These are phyloP conservation scores for Narcine bancroftii DNA, from an alignment of 2,113 vertebrate genomes.

Conservation along the genomic window DNA sequence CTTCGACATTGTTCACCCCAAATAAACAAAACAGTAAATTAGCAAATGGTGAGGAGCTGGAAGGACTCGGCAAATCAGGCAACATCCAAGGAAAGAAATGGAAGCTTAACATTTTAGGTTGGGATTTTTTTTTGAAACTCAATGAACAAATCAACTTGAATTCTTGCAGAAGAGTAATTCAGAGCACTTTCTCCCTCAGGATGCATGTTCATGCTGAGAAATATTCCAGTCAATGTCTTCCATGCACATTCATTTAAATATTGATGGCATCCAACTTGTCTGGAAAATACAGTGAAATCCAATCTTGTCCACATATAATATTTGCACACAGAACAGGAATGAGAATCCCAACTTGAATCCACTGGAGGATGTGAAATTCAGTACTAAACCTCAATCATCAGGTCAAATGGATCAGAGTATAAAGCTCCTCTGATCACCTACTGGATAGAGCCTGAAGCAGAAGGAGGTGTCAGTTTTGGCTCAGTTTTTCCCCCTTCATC, in stretches of 20 bases:
- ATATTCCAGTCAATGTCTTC: neutral
- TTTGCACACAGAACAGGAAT: neutral
- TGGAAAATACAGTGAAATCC: neutral
- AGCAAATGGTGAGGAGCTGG: too few relatives aligned
- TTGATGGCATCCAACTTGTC: neutral
- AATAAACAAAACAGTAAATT: too few relatives aligned
- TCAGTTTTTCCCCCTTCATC: too few relatives aligned
- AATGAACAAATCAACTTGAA: neutral
- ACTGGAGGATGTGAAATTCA: neutral
- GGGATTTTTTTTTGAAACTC: too few relatives aligned
- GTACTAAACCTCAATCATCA: neutral
- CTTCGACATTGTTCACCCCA: neutral
- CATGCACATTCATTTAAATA: neutral
- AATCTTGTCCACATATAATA: neutral
- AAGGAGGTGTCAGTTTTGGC: too few relatives aligned
- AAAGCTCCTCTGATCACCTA: neutral
- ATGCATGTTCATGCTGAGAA: neutral
- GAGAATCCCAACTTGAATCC: neutral
- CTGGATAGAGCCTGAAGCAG: neutral
- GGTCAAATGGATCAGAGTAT: neutral
- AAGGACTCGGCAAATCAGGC: too few relatives aligned
- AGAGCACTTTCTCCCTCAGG: neutral
- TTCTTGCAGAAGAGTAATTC: neutral
- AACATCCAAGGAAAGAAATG: too few relatives aligned
- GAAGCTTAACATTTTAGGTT: too few relatives aligned